Conservation (phyloP, 2,113 vertebrate species). For the Bujurquina vittata region DNA sequence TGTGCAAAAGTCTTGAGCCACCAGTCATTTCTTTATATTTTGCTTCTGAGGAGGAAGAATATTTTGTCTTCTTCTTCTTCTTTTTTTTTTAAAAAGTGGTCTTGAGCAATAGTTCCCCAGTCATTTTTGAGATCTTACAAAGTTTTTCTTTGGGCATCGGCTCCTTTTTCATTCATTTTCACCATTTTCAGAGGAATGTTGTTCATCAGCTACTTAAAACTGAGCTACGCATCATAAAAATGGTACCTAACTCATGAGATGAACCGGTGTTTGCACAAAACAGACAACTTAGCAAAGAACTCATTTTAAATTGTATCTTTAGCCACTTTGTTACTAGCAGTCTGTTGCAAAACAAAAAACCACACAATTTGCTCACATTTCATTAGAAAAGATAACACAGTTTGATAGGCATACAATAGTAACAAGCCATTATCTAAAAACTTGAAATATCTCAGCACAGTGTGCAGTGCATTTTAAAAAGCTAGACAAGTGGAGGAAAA, state of each 20-base stretch:
- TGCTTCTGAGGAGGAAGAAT: not conserved
- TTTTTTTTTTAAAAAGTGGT: no score
- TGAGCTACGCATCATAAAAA: not conserved
- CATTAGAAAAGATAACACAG: not conserved
- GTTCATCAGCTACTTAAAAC: not conserved
- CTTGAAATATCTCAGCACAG: not conserved
- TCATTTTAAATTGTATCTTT: not conserved
- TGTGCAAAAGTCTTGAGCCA: not conserved
- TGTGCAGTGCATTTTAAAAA: not conserved
- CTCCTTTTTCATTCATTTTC: not conserved
- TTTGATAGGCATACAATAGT: not conserved
- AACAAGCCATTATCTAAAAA: not conserved
- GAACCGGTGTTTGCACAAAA: not conserved
- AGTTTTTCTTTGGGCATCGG: not conserved
- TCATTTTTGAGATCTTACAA: not conserved
- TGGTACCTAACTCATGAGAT: not conserved
- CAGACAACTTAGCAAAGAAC: not conserved
- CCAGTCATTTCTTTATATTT: not conserved
- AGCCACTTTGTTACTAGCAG: not conserved
- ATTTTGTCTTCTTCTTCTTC: no score
- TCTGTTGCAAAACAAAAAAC: not conserved
- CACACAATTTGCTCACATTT: not conserved
- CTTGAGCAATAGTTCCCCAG: not conserved
- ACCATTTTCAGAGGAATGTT: not conserved
- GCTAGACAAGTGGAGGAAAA: not conserved